phyloP scores from a whole-genome alignment of 2,113 vertebrate species.

The Tachuris rubrigastra region DNA sequence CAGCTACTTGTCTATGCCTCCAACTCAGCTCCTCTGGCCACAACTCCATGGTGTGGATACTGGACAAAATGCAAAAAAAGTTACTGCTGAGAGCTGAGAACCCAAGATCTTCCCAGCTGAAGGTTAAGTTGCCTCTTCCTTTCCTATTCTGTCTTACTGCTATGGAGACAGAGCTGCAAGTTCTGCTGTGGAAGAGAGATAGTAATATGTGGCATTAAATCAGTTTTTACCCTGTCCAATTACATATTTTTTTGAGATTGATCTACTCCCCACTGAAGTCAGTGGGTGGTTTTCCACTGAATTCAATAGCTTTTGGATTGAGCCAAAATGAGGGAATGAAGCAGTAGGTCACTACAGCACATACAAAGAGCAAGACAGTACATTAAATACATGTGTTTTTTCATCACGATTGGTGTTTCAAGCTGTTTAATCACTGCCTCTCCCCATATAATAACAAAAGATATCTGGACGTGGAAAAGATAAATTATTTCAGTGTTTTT shows the following conservation, averaged over 20 bases:
- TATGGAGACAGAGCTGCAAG: not conserved
- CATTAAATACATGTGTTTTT: not conserved
- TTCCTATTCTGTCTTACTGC: not conserved
- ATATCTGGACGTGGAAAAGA: not conserved
- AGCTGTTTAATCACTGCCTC: not conserved
- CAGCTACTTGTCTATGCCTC: not conserved
- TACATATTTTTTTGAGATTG: not conserved
- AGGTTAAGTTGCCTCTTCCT: not conserved
- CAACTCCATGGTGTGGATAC: not conserved
- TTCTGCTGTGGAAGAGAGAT: not conserved
- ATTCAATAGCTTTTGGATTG: conserved; percentile 20
- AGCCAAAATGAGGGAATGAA: conserved; percentile 24
- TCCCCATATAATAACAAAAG: conserved; percentile 6
- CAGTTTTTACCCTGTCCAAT: not conserved
- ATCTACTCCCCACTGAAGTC: not conserved
- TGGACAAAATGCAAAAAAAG: not conserved
- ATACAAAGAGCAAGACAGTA: not conserved
- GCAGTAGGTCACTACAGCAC: not conserved
- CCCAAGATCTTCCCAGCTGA: not conserved
- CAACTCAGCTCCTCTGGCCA: not conserved
- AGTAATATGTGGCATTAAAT: conserved; percentile 36
- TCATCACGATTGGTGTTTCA: not conserved
- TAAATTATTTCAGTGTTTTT: not conserved
- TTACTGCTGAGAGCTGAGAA: not conserved
- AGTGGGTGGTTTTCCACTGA: conserved; percentile 21